Evolutionary conservation across 2,113 vertebrate species (phyloP), one percentile per base, ranked within the genome.

Genomic region (Elgaria multicarinata): DNA sequence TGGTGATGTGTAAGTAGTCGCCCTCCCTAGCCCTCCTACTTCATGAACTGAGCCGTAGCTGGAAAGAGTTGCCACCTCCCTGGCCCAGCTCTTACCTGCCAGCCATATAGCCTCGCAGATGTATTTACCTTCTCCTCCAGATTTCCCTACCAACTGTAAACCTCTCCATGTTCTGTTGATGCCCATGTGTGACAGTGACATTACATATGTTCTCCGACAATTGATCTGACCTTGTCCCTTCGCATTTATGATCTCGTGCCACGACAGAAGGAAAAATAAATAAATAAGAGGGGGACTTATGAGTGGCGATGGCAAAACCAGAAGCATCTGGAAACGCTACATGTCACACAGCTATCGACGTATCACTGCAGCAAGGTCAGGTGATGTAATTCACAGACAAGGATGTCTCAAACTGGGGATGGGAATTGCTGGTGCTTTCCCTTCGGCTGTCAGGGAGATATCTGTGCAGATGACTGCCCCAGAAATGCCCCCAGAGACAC

Each of bases 391-490:
- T 93, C 90, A 91, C 87, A 90, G 93, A 93, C 85, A 83, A 93
- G 92, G 86, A 87, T 26, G 62, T n/a, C 58, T 87, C 89, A 53
- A 62, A 83, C 88, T 87, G 89, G 85, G 92, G 91, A 80, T 77
- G 85, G 84, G 93, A 92, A 91, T 80, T 75, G 4, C 69, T 14
- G 89, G 85, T 14, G 39, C 76, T 39, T 92, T 77, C 92, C 93
- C 92, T 90, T 2, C 90, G 93, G 92, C 93, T 44, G 83, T 86
- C 85, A 26, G 0, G 0, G 90, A 66, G 90, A 91, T 91, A 89
- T 87, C 78, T 84, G 84, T 91, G 91, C 94, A 96, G 92, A 95
- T 95, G 91, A 85, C 93, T 93, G 93, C 90, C 85, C 93, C 55
- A 92, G 94, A 94, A 95, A 94, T 89, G 83, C 91, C 87, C 79